Conservation (phyloP, 2,888 invertebrate genomes). For the Acheta domesticus region DNA sequence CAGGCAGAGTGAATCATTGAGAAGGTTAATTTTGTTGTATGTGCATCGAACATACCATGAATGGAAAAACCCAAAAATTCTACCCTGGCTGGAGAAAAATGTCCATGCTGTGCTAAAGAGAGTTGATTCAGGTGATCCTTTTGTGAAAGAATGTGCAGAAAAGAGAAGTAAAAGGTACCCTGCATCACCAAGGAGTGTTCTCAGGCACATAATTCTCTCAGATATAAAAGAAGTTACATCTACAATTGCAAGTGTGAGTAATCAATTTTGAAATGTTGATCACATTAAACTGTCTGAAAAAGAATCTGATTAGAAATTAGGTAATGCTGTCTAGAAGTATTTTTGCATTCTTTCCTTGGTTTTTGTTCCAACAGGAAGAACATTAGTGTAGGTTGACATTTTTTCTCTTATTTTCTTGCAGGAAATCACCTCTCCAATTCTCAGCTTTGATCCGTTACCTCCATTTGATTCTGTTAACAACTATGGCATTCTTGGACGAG, state of each 20-base stretch:
- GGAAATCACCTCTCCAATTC: conserved; percentile 53
- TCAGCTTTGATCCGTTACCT: conserved; percentile 76
- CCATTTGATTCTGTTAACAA: conserved; percentile 69
- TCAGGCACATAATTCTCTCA: conserved; percentile 67
- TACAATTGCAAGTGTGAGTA: conserved; percentile 54
- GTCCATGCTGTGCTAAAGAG: conserved; percentile 62
- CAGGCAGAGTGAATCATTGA: conserved; percentile 61
- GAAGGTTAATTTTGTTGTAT: conserved; percentile 69
- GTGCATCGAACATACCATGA: conserved; percentile 68
- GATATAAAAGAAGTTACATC: conserved; percentile 66
- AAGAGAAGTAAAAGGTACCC: conserved; percentile 62
- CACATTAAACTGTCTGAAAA: too few species aligned
- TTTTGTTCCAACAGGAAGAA: too few species aligned
- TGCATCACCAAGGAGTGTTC: conserved; percentile 63
- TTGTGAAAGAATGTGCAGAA: conserved; percentile 58
- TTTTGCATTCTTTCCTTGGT: background rate
- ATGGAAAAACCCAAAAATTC: conserved; percentile 72
- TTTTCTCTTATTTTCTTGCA: background rate
- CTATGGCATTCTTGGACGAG: conserved; percentile 55
- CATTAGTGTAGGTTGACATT: background rate
- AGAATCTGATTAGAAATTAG: background rate
- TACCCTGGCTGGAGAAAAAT: conserved; percentile 74
- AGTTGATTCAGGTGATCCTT: conserved; percentile 60
- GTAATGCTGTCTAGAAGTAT: background rate
- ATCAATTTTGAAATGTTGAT: background rate